Evolutionary conservation across 2,888 invertebrate genomes (phyloP).

Genomic region (Mythimna loreyi): DNA sequence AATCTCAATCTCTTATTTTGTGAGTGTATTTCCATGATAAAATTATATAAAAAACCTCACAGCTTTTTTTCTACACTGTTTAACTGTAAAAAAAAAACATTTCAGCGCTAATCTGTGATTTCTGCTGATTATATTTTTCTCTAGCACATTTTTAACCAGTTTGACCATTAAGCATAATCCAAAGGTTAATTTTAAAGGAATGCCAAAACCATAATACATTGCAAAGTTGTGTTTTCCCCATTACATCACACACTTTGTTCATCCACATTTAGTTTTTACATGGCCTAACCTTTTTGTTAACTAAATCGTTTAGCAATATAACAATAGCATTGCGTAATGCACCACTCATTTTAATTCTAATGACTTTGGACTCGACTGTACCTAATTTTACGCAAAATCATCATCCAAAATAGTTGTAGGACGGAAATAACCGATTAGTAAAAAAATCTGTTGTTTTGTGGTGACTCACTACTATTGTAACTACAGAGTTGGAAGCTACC

Average conservation of each 20-base stretch:
- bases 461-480: neutral
- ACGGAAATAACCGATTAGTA: neutral
- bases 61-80: neutral
- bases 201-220: neutral
- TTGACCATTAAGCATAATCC: neutral
- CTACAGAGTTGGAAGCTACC: neutral
- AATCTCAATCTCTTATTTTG: neutral
- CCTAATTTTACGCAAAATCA: neutral
- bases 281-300: constrained; percentile 7
- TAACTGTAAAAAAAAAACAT: neutral
- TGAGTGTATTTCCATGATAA: neutral
- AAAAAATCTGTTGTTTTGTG: neutral
- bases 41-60: neutral
- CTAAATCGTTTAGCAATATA: neutral
- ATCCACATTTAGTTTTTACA: neutral
- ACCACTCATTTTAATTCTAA: neutral
- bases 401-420: neutral
- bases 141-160: neutral
- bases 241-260: neutral
- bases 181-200: neutral
- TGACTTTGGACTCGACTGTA: neutral
- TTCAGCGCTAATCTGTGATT: neutral
- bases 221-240: neutral
- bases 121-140: neutral
- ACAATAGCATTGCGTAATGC: constrained; percentile 14